Evolutionary conservation across 2,888 invertebrate genomes (phyloP).

Genomic region (Hoplodrina blanda): DNA sequence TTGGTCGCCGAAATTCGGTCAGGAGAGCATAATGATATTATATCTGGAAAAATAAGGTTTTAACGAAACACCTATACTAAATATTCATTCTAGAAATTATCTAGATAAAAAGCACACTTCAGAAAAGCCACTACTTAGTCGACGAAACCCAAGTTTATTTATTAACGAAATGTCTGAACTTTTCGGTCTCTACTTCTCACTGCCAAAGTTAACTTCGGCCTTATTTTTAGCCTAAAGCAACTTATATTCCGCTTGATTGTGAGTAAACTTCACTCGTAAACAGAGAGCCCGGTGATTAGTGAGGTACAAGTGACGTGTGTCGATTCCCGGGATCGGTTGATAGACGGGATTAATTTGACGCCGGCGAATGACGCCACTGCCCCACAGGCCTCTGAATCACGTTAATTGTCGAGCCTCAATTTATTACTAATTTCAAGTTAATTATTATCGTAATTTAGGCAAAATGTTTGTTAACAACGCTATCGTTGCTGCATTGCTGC

Average conservation of each 20-base stretch:
- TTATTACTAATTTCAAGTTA: constrained; percentile 62
- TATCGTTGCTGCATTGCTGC: constrained; percentile 37
- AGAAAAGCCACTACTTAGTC: constrained; percentile 16
- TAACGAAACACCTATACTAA: no score
- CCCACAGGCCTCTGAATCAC: constrained; percentile 53
- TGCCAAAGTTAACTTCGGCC: constrained; percentile 26
- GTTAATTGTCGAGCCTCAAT: constrained; percentile 64
- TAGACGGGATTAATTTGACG: constrained; percentile 69
- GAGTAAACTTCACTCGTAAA: constrained; percentile 11
- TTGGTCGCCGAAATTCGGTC: no score
- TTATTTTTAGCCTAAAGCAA: constrained; percentile 37
- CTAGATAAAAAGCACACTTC: constrained; percentile 15
- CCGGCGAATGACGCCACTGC: constrained; percentile 34
- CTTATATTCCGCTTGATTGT: constrained; percentile 43
- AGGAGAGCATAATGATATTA: no score
- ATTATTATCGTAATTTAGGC: constrained; percentile 53
- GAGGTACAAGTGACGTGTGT: constrained; percentile 46
- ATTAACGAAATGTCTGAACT: constrained; percentile 31
- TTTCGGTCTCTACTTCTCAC: constrained; percentile 16
- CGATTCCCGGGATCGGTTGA: constrained; percentile 56
- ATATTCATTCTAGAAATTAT: background rate
- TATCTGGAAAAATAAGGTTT: background rate
- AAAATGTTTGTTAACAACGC: constrained; percentile 45
- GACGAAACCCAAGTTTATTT: constrained; percentile 30
- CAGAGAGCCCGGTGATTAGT: constrained; percentile 13